phyloP scores from a whole-genome alignment of 1,140 invertebrate species.

The Idris sp. region DNA sequence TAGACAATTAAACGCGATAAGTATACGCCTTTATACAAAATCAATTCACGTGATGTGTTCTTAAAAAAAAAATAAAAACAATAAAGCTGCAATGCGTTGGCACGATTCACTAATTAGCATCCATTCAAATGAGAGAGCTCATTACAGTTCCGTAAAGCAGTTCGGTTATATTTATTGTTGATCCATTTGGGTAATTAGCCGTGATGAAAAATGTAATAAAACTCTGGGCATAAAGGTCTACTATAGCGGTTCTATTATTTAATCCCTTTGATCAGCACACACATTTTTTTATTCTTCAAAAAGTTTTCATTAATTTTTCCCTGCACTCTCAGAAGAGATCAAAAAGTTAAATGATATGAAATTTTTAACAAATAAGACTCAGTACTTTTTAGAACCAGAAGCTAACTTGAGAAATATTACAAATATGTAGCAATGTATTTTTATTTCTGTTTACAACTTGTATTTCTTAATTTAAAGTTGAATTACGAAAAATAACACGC shows the following conservation, averaged over 20 bases:
- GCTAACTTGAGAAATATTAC: too few species aligned
- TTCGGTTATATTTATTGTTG: conserved; percentile 46
- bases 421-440: too few species aligned
- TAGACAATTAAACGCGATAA: conserved; percentile 40
- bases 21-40: conserved; percentile 24
- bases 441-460: too few species aligned
- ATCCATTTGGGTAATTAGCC: conserved; percentile 41
- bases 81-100: conserved; percentile 19
- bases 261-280: background rate
- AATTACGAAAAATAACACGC: conserved; percentile 1
- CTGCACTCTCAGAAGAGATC: too few species aligned
- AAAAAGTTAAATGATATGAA: too few species aligned
- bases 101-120: conserved; percentile 40
- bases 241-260: conserved; percentile 18
- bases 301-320: conserved; percentile 1
- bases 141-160: conserved; percentile 22
- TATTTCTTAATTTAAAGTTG: too few species aligned
- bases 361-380: too few species aligned
- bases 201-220: conserved; percentile 28
- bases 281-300: background rate
- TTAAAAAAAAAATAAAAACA: conserved; percentile 22
- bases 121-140: conserved; percentile 40
- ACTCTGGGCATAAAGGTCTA: background rate
- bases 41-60: conserved; percentile 22
- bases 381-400: too few species aligned